Percentiles rank a stretch among this genome's conserved stretches.
phyloP scores from a whole-genome alignment of 2,888 invertebrate genomes.

The Drosophila kanekoi region DNA sequence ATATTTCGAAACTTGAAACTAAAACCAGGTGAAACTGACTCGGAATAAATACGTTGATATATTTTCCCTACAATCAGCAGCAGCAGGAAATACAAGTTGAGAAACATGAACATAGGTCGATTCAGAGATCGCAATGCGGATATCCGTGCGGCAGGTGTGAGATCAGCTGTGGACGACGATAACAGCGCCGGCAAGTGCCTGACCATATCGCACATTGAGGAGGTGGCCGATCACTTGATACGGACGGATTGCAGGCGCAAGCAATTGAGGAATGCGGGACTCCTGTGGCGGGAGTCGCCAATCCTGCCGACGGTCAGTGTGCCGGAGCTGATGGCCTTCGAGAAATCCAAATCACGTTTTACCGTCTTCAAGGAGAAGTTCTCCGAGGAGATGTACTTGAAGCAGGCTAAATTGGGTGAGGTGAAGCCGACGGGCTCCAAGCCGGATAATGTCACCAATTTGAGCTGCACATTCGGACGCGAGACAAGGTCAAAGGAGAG shows the following conservation, averaged over 20 bases:
- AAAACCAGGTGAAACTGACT: conserved; percentile 4
- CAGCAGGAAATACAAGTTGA: neutral
- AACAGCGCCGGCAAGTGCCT: conserved; percentile 42
- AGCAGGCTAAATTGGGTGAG: conserved; percentile 71
- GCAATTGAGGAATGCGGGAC: neutral
- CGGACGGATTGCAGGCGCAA: conserved; percentile 45
- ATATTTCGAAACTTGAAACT: conserved; percentile 13
- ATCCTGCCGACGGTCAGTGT: conserved; percentile 55
- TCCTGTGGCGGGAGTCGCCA: conserved; percentile 21
- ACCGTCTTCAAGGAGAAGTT: conserved; percentile 79
- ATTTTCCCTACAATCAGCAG: neutral
- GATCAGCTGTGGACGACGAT: neutral
- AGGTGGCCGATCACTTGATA: conserved; percentile 73
- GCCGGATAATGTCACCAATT: conserved; percentile 74
- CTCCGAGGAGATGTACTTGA: conserved; percentile 79
- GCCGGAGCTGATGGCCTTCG: conserved; percentile 69
- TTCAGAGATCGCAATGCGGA: conserved; percentile 67
- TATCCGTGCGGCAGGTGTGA: conserved; percentile 67
- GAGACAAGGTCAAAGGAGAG: conserved; percentile 19
- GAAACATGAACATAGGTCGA: conserved; percentile 62
- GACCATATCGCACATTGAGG: conserved; percentile 55
- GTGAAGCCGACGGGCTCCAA: conserved; percentile 65
- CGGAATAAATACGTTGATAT: too few species aligned
- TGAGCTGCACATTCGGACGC: conserved; percentile 72
- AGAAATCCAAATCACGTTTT: conserved; percentile 80